phyloP scores from a whole-genome alignment of 2,797 vertebrate genomes.

The Schizothorax lantsangensis region DNA sequence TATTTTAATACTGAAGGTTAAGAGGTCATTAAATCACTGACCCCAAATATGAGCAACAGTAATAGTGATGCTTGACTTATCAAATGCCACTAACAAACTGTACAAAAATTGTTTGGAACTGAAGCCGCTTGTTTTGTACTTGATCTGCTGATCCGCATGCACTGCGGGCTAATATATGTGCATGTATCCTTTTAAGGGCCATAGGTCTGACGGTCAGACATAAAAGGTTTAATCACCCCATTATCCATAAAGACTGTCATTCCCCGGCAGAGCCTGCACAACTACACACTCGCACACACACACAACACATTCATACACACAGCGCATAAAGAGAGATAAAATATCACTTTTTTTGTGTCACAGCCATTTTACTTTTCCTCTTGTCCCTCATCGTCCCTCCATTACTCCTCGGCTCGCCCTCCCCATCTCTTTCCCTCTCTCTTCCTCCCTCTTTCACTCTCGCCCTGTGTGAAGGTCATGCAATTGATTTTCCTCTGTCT shows the following conservation, averaged over 20 bases:
- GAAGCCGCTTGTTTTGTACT: slow-evolving; percentile 21
- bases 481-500: slow-evolving; percentile 89
- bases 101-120: neutral
- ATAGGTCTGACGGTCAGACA: slow-evolving; percentile 47
- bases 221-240: slow-evolving; percentile 56
- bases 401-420: slow-evolving; percentile 61
- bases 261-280: slow-evolving; percentile 44
- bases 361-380: slow-evolving; percentile 74
- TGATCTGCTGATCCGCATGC: slow-evolving; percentile 21
- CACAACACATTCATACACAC: slow-evolving; percentile 27
- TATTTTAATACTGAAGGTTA: neutral
- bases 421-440: slow-evolving; percentile 54
- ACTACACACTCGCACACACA: slow-evolving; percentile 50
- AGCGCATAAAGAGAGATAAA: slow-evolving; percentile 55
- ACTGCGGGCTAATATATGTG: slow-evolving; percentile 69
- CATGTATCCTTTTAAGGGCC: slow-evolving; percentile 43
- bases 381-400: slow-evolving; percentile 60
- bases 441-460: slow-evolving; percentile 67
- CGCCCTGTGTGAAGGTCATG: slow-evolving; percentile 84
- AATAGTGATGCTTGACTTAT: neutral
- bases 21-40: neutral
- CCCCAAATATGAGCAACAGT: slow-evolving; percentile 5
- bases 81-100: neutral
- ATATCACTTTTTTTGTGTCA: slow-evolving; percentile 67
- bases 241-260: slow-evolving; percentile 54